A percentile compares a stretch with the other conserved stretches of the same genome.
phyloP scores from a whole-genome alignment of 2,888 invertebrate genomes.

The Amiota minor region DNA sequence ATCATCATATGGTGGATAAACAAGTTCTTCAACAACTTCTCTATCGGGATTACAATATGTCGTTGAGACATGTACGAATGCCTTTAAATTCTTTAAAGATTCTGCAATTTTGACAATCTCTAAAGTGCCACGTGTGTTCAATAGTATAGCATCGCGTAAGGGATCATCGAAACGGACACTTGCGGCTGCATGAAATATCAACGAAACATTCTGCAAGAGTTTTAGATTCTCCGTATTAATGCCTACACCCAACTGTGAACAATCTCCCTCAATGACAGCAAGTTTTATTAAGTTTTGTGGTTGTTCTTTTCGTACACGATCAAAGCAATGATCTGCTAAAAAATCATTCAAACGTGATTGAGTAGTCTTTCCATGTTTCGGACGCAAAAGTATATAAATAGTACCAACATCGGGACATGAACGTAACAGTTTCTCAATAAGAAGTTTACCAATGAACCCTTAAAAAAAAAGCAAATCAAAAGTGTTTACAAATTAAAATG shows the following conservation, averaged over 20 bases:
- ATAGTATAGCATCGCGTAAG: conserved; percentile 78
- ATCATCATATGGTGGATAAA: conserved; percentile 76
- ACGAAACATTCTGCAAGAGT: conserved; percentile 77
- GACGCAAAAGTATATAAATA: conserved; percentile 85
- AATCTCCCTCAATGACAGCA: conserved; percentile 79
- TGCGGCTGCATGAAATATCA: conserved; percentile 86
- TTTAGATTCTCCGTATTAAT: conserved; percentile 74
- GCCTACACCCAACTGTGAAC: conserved; percentile 76
- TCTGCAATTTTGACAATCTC: conserved; percentile 78
- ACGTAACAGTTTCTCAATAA: conserved; percentile 90
- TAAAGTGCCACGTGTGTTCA: conserved; percentile 80
- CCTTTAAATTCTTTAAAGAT: conserved; percentile 75
- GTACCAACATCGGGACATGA: conserved; percentile 83
- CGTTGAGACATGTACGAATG: conserved; percentile 87
- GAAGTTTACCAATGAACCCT: conserved; percentile 92
- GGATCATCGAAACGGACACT: conserved; percentile 88
- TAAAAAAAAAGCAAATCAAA: neutral
- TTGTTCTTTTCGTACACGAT: conserved; percentile 73
- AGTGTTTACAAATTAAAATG: neutral
- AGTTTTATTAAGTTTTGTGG: conserved; percentile 79
- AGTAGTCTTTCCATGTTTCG: conserved; percentile 80
- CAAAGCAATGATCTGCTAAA: conserved; percentile 74
- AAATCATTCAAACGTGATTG: conserved; percentile 79
- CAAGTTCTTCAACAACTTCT: conserved; percentile 80
- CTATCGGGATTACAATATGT: conserved; percentile 89